Base-by-base conservation (phyloP, 2,113 vertebrate genomes). In the Hippoglossus stenolepis region DNA sequence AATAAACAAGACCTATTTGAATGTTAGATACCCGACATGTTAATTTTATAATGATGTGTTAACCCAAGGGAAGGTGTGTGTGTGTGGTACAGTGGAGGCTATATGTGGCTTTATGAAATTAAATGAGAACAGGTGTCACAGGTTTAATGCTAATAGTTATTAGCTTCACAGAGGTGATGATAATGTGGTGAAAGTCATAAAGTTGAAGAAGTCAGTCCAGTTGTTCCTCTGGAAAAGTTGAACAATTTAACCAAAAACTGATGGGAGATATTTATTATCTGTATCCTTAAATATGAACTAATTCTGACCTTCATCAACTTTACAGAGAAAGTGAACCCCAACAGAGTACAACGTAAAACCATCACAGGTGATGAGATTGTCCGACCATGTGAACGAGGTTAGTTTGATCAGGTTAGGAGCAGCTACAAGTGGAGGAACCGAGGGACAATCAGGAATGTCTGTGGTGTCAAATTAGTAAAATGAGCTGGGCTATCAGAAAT, bases 361-460 rank as follows among this genome's bases (percentile, higher is more conserved):
- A 51, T 70, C 63, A 70, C 12, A 3, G 71, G 43, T 60, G 69
- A 59, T 24, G 60, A 65, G 81, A 91, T 91, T 91, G 85, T 87
- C 86, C 15, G 38, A 59, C 54, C 26, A 35, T 3, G 38, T 67
- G 8, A 75, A 15, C 4, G 24, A 28, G 18, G 59, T 80, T 53
- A 49, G 65, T 69, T 61, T 51, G 43, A 79, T 45, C 5, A 15
- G 2, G 24, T 51, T n/a, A 23, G 20, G 20, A 61, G 70, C 58
- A 63, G 65, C 40, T 43, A 43, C 9, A 17, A 8, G 35, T 11
- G 21, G 51, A 68, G 47, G 24, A 21, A 14, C 9, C 4, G 2
- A 43, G 23, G 17, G 11, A 26, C 31, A 6, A 15, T 40, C 18
- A 49, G 51, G 53, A 61, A 13, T 3, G 4, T 56, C 11, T 0